Base-by-base conservation (phyloP, 2,797 vertebrate species). In the Chelonia mydas region DNA sequence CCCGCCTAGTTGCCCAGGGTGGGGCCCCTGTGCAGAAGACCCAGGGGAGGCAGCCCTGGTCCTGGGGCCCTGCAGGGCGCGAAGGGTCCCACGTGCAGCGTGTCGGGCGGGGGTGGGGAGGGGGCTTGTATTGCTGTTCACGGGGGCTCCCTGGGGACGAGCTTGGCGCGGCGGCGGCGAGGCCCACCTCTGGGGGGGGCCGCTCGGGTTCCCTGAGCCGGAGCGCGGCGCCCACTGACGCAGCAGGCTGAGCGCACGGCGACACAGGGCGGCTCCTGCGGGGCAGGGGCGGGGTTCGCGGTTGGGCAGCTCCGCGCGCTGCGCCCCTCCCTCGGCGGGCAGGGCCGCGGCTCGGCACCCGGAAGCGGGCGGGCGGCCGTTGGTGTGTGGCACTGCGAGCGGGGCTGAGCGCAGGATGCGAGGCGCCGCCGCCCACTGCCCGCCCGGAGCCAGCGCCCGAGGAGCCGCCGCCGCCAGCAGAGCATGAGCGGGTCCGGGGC, bases 401-500 rank as follows among this genome's bases (percentile, higher is more conserved):
- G 95, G 91, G 59, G 89, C 92, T 78, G 95, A 81, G 89, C 61
- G 92, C 90, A 84, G 93, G 89, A 90, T 27, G 95, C 84, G 89
- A 88, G 10, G 91, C 80, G 92, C n/a, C 2, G 80, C 92, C 80
- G 92, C 90, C 87, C 87, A 81, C 85, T 76, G 93, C 87, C 91
- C 95, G 96, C 94, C 92, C 88, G 45, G 84, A 94, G 95, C 84
- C 84, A 95, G 91, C 86, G 25, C 94, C 95, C 90, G 85, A 85
- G 88, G 54, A 81, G 68, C 5, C 7, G 86, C 81, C 2, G 92
- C 86, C 21, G 87, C 55, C 31, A 92, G 76, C 83, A 78, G 16
- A 97, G 93, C 93, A 95, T 92, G 95, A 94, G 94, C 61, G 96
- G 94, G 91, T 74, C 86, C 77, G 88, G 81, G 80, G 74, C 84